Base-by-base conservation (phyloP, 37 sponge, comb jelly and placozoan species). In the Ianthella basta region DNA sequence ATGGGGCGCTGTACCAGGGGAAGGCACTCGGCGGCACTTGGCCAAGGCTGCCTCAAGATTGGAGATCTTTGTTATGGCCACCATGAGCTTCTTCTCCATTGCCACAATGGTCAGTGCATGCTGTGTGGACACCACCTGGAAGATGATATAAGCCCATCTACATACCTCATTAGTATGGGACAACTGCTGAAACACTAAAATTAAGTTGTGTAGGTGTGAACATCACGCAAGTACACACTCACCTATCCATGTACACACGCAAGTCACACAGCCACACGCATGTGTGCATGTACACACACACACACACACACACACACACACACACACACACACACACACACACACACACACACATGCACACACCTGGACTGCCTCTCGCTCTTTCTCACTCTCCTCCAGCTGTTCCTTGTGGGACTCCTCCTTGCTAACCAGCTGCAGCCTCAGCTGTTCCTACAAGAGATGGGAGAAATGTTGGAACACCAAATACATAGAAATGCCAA, bases 91-190 rank as follows among this genome's bases (percentile, higher is more conserved):
- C 68, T 90, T 84, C 78, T 93, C 94, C 60, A 93, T 83, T 0
- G 91, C 85, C 14, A 85, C 91, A 30, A 93, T 93, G 27, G 94
- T 93, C 14, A 85, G 18, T n/a, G 94, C 90, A 85, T 93, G 82
- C 79, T 93, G 90, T 21, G 87, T 38, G 8, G 86, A 66, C 69
- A 89, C 87, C 38, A 61, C 83, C 89, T 91, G 65, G 12, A 84
- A 27, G 50, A 8, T 10, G 50, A 3, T 10, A 44, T 10, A 8
- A 8, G 50, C 50, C 3, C 50, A 44, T 44, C 6, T 8, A 10
- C 50, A 8, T 44, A 72, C 6, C 50, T 44, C 50, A 44, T 44
- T 44, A 44, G 50, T 44, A 44, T 10, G 50, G 50, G n/a, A n/a
- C n/a, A n/a, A n/a, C n/a, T n/a, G n/a, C n/a, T n/a, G n/a, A n/a